A percentile compares a stretch with the other conserved stretches of the same genome.
Conservation (phyloP, 2,113 vertebrate species). For the Meleagris gallopavo region DNA sequence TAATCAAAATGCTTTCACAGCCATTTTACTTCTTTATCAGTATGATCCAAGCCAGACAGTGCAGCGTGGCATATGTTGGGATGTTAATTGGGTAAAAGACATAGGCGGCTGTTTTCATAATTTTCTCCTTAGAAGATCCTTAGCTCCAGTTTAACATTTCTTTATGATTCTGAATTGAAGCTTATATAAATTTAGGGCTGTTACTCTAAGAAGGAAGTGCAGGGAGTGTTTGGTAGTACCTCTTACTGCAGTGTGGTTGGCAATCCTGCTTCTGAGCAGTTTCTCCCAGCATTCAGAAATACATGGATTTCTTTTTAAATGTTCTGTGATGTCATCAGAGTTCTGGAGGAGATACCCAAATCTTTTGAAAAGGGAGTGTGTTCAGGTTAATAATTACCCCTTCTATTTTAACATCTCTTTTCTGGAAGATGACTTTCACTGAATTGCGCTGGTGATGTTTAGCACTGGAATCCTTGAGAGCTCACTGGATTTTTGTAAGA, state of each 20-base stretch:
- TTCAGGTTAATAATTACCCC: neutral
- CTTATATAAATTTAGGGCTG: constrained; percentile 59
- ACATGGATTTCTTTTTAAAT: neutral
- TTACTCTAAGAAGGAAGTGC: constrained; percentile 29
- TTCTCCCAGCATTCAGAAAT: neutral
- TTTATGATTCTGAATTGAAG: constrained; percentile 52
- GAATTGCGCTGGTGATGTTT: neutral
- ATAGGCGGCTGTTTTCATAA: constrained; percentile 47
- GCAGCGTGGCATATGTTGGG: constrained; percentile 57
- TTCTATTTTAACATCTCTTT: neutral
- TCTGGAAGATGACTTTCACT: neutral
- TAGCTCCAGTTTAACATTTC: constrained; percentile 57
- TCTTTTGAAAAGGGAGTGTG: neutral
- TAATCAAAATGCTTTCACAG: constrained; percentile 65
- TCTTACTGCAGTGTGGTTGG: neutral
- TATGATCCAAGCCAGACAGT: constrained; percentile 48
- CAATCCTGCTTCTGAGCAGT: constrained; percentile 22
- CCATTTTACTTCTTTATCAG: constrained; percentile 59
- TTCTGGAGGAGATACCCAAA: neutral
- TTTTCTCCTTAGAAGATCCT: constrained; percentile 64
- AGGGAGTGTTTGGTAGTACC: neutral
- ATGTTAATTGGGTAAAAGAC: constrained; percentile 61
- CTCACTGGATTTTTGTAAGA: neutral
- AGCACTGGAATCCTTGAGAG: neutral
- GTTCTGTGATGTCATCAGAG: neutral